Evolutionary conservation across 2,113 vertebrate genomes (phyloP).

Genomic region (Martes martes): DNA sequence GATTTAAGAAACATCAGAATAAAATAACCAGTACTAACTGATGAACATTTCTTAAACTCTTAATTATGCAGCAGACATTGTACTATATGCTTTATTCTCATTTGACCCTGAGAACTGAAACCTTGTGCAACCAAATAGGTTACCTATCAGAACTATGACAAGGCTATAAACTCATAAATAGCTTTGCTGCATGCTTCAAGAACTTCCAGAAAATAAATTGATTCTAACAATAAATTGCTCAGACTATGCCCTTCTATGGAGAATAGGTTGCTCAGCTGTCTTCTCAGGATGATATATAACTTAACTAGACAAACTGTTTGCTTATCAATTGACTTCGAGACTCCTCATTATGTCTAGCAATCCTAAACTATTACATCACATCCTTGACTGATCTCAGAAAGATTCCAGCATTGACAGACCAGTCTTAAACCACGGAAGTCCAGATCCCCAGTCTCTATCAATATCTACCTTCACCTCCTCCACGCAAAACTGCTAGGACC

Average conservation of each 20-base stretch:
- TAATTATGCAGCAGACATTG: not conserved
- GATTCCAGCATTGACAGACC: not conserved
- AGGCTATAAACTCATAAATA: not conserved
- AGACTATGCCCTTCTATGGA: not conserved
- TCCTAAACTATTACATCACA: not conserved
- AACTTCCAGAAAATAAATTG: not conserved
- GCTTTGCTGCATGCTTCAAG: not conserved
- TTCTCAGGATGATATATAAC: not conserved
- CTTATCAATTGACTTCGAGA: not conserved
- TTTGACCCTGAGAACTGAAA: not conserved
- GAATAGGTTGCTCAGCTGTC: not conserved
- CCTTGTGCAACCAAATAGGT: not conserved
- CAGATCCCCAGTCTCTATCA: not conserved
- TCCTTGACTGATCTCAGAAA: not conserved
- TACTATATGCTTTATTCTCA: not conserved
- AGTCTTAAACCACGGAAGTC: not conserved
- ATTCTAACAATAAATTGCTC: not conserved
- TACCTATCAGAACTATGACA: not conserved
- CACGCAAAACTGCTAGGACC: not conserved
- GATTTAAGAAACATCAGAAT: not conserved
- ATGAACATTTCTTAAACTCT: not conserved
- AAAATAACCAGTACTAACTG: not conserved
- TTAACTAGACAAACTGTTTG: not conserved
- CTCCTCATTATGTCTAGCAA: not conserved
- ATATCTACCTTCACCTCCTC: not conserved